A percentile compares a stretch with the other conserved stretches of the same genome.
Conservation (phyloP, 2,888 invertebrate species). For the Andrena haemorrhoa region DNA sequence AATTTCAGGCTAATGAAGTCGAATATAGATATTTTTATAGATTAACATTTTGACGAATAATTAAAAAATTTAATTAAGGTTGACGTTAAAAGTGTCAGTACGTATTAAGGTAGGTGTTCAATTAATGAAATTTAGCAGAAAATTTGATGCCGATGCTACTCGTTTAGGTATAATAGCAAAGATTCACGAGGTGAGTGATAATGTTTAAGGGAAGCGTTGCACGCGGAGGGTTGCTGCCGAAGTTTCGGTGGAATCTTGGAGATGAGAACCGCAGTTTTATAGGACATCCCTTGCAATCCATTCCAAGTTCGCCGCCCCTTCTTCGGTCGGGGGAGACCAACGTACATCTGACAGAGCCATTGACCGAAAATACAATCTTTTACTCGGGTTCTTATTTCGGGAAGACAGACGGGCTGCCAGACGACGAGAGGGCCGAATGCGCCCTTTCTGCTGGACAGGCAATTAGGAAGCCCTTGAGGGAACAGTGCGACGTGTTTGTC, state of each 20-base stretch:
- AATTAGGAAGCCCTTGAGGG: conserved; percentile 65
- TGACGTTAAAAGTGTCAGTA: no score
- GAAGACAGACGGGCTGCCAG: conserved; percentile 67
- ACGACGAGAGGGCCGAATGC: conserved; percentile 49
- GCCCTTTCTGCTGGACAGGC: conserved; percentile 65
- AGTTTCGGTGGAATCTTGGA: not conserved
- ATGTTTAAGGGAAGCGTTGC: not conserved
- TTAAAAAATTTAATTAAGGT: no score
- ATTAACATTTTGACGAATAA: no score
- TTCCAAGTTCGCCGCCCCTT: conserved; percentile 67
- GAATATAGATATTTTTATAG: no score
- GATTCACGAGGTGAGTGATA: not conserved
- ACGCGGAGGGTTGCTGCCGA: not conserved
- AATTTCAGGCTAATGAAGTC: no score
- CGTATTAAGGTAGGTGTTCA: no score
- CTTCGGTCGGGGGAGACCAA: conserved; percentile 49
- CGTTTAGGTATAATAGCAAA: not conserved
- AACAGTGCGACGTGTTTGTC: conserved; percentile 46
- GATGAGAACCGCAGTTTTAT: conserved; percentile 64
- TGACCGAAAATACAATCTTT: conserved; percentile 78
- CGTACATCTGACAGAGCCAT: conserved; percentile 77
- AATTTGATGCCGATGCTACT: no score
- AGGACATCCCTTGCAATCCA: conserved; percentile 72
- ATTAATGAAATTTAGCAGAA: no score
- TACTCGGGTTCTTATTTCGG: conserved; percentile 66